Conservation (phyloP, 2,888 invertebrate species). For the Noctua comes region DNA sequence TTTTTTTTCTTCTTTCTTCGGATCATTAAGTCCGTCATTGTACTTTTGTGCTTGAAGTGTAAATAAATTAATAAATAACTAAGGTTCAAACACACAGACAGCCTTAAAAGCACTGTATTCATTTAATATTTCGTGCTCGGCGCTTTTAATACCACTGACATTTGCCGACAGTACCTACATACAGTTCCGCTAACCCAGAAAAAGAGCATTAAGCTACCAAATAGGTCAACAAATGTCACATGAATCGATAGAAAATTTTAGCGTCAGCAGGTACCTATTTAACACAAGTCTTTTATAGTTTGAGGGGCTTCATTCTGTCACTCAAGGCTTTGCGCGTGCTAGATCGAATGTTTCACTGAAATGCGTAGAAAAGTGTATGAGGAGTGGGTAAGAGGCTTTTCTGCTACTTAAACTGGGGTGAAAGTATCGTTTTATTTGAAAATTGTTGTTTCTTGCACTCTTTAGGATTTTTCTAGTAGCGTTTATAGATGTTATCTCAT, state of each 20-base stretch:
- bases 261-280: constrained; percentile 30
- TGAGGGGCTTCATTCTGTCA: constrained; percentile 30
- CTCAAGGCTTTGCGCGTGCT: constrained; percentile 25
- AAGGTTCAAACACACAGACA: neutral
- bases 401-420: neutral
- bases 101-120: neutral
- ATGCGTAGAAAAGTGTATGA: constrained; percentile 2
- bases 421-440: neutral
- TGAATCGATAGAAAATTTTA: constrained; percentile 45
- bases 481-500: neutral
- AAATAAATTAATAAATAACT: no score
- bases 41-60: no score
- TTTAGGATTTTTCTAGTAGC: no score
- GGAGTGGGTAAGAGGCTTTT: neutral
- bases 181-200: constrained; percentile 42
- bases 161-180: neutral
- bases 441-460: neutral
- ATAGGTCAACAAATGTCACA: constrained; percentile 56
- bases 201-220: constrained; percentile 29
- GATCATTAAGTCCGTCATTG: no score
- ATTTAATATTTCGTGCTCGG: neutral
- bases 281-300: constrained; percentile 24
- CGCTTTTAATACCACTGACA: constrained; percentile 1
- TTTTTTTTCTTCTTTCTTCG: no score
- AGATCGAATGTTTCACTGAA: constrained; percentile 13